Evolutionary conservation across 2,888 invertebrate genomes (phyloP).

Genomic region (Ferrisia virgata): DNA sequence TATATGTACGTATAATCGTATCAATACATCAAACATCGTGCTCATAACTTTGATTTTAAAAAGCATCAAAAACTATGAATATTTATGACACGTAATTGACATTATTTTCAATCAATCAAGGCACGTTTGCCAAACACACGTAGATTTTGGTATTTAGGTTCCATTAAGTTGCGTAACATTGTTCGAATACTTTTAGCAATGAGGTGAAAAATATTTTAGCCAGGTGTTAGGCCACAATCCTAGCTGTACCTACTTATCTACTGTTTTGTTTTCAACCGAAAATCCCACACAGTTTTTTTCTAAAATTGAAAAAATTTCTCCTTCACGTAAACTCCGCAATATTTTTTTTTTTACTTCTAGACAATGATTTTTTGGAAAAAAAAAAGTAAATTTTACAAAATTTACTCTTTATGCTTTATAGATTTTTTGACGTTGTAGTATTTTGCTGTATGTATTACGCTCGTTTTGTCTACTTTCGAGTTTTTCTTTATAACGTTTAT

Average conservation of each 20-base stretch:
- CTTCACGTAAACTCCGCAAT: not conserved
- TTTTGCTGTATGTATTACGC: not conserved
- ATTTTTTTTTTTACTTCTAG: not conserved
- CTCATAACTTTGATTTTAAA: not conserved
- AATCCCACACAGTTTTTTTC: no score
- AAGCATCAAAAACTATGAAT: not conserved
- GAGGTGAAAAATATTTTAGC: no score
- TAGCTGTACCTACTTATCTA: no score
- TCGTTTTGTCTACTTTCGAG: conserved; percentile 6
- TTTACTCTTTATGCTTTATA: not conserved
- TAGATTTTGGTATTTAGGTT: not conserved
- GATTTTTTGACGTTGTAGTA: conserved; percentile 19
- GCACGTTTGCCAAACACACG: not conserved
- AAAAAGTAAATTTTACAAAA: not conserved
- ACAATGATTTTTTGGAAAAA: not conserved
- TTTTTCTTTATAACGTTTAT: conserved; percentile 25
- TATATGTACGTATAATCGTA: no score
- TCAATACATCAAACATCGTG: not conserved
- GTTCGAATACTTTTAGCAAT: no score
- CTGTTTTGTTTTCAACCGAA: no score
- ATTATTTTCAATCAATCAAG: not conserved
- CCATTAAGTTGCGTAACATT: not conserved
- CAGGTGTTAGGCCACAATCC: no score
- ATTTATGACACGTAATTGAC: not conserved
- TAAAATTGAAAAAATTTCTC: not conserved